Conservation (phyloP, 1,140 invertebrate genomes). For the Eurosta solidaginis region DNA sequence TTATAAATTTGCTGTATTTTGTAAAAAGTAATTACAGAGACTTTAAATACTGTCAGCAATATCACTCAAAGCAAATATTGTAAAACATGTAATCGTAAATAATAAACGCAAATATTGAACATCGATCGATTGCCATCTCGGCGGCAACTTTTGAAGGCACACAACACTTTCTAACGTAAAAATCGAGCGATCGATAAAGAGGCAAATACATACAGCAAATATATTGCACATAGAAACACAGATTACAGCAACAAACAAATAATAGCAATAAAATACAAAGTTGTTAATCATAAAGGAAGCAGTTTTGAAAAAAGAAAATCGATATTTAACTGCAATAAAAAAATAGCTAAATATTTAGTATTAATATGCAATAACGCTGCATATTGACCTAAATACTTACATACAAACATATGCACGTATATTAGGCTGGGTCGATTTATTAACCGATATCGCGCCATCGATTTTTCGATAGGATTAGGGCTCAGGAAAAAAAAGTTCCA, state of each 20-base stretch:
- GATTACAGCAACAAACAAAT: neutral
- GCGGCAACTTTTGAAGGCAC: neutral
- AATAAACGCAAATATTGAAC: neutral
- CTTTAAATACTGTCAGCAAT: neutral
- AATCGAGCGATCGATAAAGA: neutral
- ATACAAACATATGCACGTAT: too few relatives aligned
- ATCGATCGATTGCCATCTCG: neutral
- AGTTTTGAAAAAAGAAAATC: neutral
- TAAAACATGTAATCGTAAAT: neutral
- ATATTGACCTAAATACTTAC: neutral
- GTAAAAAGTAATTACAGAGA: neutral
- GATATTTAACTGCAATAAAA: neutral
- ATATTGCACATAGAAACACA: neutral
- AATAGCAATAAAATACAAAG: neutral
- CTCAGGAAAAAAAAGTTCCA: too few relatives aligned
- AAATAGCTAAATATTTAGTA: neutral
- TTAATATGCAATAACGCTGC: neutral
- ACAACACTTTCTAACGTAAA: neutral
- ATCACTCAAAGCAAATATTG: neutral
- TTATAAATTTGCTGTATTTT: neutral
- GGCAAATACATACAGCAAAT: neutral
- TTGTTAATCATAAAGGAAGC: neutral
- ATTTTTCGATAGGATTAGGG: too few relatives aligned
- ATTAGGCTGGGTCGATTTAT: too few relatives aligned
- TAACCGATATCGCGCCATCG: too few relatives aligned